Evolutionary conservation across 2,888 invertebrate genomes (phyloP).

Genomic region (Agonopterix heracliana): DNA sequence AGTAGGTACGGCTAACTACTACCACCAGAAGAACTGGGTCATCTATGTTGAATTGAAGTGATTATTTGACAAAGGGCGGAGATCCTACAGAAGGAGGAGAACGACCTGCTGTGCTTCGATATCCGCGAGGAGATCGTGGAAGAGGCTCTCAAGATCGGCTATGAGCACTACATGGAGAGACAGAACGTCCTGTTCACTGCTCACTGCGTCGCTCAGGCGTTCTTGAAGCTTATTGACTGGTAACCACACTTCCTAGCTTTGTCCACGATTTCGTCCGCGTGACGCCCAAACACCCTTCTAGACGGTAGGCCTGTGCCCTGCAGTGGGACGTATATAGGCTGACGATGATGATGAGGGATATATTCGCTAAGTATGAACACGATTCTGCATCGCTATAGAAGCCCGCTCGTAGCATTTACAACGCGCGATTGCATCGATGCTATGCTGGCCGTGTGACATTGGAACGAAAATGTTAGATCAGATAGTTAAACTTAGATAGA

Average conservation of each 20-base stretch:
- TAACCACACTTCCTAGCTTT: background rate
- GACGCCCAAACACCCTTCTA: no score
- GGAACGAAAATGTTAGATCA: no score
- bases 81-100: conserved; percentile 60
- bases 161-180: conserved; percentile 51
- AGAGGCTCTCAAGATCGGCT: conserved; percentile 39
- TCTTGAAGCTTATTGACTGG: conserved; percentile 25
- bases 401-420: no score
- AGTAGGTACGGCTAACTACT: no score
- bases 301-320: no score
- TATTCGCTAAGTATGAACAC: background rate
- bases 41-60: no score
- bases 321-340: no score
- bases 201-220: conserved; percentile 57
- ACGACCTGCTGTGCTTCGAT: conserved; percentile 52
- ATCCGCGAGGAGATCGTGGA: conserved; percentile 64
- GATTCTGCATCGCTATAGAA: background rate
- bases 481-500: no score
- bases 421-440: no score
- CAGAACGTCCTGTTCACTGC: conserved; percentile 50
- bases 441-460: no score
- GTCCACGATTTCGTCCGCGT: background rate
- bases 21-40: no score
- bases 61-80: conserved; percentile 42
- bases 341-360: no score